phyloP scores from a whole-genome alignment of 2,113 vertebrate genomes.

The Carollia perspicillata region DNA sequence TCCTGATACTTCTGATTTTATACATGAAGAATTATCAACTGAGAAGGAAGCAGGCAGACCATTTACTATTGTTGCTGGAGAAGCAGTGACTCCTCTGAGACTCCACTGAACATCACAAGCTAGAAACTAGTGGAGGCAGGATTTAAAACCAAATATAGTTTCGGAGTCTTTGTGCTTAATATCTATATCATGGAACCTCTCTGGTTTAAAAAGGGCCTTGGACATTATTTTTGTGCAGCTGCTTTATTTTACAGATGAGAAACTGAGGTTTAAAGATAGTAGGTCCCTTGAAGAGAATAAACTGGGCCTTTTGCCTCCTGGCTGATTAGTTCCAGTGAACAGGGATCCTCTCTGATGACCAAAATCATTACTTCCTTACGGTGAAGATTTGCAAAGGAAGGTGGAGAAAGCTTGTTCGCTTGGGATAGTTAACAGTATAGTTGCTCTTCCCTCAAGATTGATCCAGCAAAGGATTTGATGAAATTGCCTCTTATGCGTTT shows the following conservation, averaged over 20 bases:
- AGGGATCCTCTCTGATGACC: not conserved
- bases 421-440: not conserved
- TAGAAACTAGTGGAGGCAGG: not conserved
- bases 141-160: not conserved
- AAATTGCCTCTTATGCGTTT: not conserved
- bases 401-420: not conserved
- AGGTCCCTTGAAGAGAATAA: not conserved
- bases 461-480: not conserved
- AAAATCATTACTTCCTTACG: not conserved
- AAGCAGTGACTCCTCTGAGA: not conserved
- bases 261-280: not conserved
- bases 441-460: not conserved
- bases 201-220: not conserved
- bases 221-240: not conserved
- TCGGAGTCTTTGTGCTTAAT: not conserved
- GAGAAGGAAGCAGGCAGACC: not conserved
- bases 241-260: not conserved
- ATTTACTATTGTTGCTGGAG: not conserved
- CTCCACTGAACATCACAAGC: not conserved
- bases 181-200: not conserved
- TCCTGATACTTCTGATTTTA: not conserved
- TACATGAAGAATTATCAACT: not conserved
- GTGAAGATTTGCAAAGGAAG: not conserved
- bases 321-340: not conserved
- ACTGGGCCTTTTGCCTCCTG: not conserved